Base-by-base conservation (phyloP, 2,888 invertebrate genomes). In the Hemithea aestivaria region DNA sequence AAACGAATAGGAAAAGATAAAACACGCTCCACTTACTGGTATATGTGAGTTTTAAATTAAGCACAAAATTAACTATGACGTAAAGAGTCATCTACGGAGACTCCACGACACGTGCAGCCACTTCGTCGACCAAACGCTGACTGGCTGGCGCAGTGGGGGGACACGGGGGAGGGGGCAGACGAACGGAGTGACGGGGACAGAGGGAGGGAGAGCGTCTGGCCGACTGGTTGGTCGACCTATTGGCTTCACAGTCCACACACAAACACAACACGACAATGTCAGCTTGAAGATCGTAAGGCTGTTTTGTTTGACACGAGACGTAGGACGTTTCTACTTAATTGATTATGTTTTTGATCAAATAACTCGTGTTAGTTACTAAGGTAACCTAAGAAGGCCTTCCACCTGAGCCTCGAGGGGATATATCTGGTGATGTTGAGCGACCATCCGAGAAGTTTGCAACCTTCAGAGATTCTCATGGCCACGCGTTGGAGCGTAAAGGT, bases 151-250 rank as follows among this genome's bases (percentile, higher is more conserved):
- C 75, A 74, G 64, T 67, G 63, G 62, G 57, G 63, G 56, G 66
- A 57, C 61, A 46, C 47, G 60, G 62, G 72, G 69, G 74, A 63
- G 68, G 71, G 67, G 66, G 58, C 67, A 73, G 77, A 76, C 73
- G 71, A 75, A 32, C 40, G 46, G 46, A 42, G 46, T 16, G 79
- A 76, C 69, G 68, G 69, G 66, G 62, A 16, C 16, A 16, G 74
- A 69, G 80, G 78, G 79, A 78, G 83, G 83, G 80, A 77, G 82
- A 73, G 73, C 73, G 80, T 78, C 83, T 83, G 76, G 71, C 65
- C 72, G 79, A 82, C 84, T 84, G 82, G 84, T 84, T 83, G 84
- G 83, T 72, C 85, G 83, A 84, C 83, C 79, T 78, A 82, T 78
- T 83, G 76, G 82, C 78, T 76, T 66, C 71, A 66, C 71, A 69